phyloP scores from a whole-genome alignment of 2,888 invertebrate genomes.

The Limnephilus marmoratus region DNA sequence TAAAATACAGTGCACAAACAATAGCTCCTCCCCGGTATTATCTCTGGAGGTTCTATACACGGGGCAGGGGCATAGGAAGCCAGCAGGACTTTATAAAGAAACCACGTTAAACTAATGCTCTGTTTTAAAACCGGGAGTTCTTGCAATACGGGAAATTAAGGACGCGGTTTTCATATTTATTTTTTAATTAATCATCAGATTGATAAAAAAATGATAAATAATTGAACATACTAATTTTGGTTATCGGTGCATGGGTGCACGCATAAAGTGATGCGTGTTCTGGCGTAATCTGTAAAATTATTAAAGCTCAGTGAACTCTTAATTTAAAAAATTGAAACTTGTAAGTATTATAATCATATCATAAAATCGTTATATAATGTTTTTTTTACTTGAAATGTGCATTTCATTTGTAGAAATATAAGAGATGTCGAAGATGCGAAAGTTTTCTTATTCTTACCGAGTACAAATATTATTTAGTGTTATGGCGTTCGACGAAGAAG shows the following conservation, averaged over 20 bases:
- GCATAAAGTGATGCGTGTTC: too few species aligned
- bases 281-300: too few species aligned
- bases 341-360: too few species aligned
- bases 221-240: neutral
- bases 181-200: neutral
- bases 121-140: slow-evolving; percentile 52
- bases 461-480: neutral
- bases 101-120: slow-evolving; percentile 65
- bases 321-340: too few species aligned
- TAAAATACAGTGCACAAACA: neutral
- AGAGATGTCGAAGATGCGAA: neutral
- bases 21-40: slow-evolving; percentile 7
- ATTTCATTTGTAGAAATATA: too few species aligned
- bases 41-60: neutral
- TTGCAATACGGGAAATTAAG: neutral
- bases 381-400: too few species aligned
- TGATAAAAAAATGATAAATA: neutral
- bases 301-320: too few species aligned
- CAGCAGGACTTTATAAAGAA: slow-evolving; percentile 57
- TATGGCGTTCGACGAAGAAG: neutral
- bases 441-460: neutral
- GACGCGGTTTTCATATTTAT: neutral
- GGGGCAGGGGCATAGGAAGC: neutral
- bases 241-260: too few species aligned
- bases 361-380: too few species aligned